Percentiles rank a stretch among this genome's conserved stretches.
These are phyloP conservation scores for Fopius arisanus DNA, from an alignment of 1,140 invertebrate species.

Conservation along the genomic window DNA sequence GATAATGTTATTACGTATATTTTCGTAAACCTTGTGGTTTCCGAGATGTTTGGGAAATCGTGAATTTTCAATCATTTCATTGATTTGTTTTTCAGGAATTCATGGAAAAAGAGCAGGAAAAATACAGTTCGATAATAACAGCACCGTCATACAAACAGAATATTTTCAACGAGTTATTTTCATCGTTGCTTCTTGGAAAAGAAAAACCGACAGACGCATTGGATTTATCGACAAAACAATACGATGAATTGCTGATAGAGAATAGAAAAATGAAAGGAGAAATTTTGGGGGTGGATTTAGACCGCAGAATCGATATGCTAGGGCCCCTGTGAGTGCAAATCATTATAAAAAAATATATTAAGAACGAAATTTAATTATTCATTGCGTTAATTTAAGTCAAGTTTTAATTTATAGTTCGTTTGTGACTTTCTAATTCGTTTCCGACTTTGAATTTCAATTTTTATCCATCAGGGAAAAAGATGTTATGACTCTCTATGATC, in stretches of 20 bases:
- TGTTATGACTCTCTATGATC: conserved; percentile 30
- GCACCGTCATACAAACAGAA: conserved; percentile 42
- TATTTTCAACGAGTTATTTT: conserved; percentile 50
- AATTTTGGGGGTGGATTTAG: conserved; percentile 11
- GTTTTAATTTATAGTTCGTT: background rate
- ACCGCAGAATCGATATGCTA: conserved; percentile 26
- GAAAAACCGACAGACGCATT: conserved; percentile 36
- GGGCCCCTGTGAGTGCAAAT: conserved; percentile 26
- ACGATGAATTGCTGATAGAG: conserved; percentile 37
- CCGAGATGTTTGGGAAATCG: background rate
- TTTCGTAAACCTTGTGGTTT: background rate
- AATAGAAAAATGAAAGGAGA: conserved; percentile 36
- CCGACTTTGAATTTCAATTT: background rate
- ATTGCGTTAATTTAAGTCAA: no score
- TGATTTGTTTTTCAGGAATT: conserved; percentile 40
- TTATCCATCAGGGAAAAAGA: conserved; percentile 36
- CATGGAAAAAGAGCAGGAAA: conserved; percentile 49
- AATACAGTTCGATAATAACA: conserved; percentile 41
- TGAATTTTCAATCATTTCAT: conserved; percentile 1
- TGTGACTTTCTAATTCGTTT: background rate
- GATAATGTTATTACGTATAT: no score
- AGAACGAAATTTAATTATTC: background rate
- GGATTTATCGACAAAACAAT: conserved; percentile 40
- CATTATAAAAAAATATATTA: background rate
- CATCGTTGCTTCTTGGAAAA: conserved; percentile 43